phyloP scores from a whole-genome alignment of 2,888 invertebrate genomes.

The Sceliomorpha sp. region DNA sequence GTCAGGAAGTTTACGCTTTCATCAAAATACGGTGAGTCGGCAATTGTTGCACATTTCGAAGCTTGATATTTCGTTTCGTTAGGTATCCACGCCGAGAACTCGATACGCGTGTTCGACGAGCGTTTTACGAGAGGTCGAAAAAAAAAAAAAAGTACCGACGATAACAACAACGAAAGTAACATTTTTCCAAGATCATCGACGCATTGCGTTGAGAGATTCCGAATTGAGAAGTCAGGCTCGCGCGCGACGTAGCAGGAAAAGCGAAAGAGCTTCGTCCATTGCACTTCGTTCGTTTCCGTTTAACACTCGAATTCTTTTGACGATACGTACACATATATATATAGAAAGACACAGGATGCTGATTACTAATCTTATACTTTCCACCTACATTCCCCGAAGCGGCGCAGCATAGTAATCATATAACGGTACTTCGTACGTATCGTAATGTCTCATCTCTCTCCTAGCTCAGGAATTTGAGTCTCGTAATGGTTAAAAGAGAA shows the following conservation, averaged over 20 bases:
- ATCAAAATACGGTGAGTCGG: slow-evolving; percentile 83
- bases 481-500: slow-evolving; percentile 36
- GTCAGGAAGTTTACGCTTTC: slow-evolving; percentile 90
- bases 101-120: no score
- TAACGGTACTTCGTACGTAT: slow-evolving; percentile 72
- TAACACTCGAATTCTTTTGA: slow-evolving; percentile 40
- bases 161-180: no score
- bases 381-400: slow-evolving; percentile 72
- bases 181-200: no score
- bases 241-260: no score
- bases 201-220: no score
- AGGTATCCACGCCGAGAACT: no score
- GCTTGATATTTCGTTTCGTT: no score
- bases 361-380: slow-evolving; percentile 61
- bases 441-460: slow-evolving; percentile 67
- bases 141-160: no score
- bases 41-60: slow-evolving; percentile 18
- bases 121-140: no score
- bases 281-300: slow-evolving; percentile 17
- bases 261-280: not conserved
- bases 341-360: slow-evolving; percentile 47
- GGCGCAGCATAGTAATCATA: slow-evolving; percentile 72
- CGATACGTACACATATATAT: no score
- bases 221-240: no score
- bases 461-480: slow-evolving; percentile 41